These are phyloP conservation scores for Passerculus sandwichensis DNA, from an alignment of 2,797 vertebrate genomes.

Conservation along the genomic window DNA sequence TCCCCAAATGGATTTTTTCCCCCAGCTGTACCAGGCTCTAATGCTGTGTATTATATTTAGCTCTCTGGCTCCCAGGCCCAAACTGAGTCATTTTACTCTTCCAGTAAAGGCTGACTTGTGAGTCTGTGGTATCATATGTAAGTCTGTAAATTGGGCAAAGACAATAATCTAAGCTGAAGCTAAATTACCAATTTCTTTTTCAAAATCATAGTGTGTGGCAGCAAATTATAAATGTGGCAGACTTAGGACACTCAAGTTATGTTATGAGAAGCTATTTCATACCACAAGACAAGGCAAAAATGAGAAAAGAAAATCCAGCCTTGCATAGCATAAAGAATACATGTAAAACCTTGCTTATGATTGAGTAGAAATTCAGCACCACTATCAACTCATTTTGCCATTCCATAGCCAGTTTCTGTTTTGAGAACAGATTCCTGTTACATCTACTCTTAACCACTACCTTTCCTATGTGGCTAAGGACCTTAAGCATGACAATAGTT, in stretches of 20 bases:
- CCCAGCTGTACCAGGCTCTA: not conserved
- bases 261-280: not conserved
- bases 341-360: not conserved
- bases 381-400: not conserved
- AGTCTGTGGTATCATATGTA: not conserved
- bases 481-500: not conserved
- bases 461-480: not conserved
- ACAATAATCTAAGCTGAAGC: not conserved
- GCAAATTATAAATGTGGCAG: not conserved
- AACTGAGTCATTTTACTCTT: constrained; percentile 26
- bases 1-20: not conserved
- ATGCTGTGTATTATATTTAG: constrained; percentile 14
- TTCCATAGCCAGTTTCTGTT: not conserved
- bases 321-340: not conserved
- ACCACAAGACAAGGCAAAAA: not conserved
- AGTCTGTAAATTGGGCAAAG: not conserved
- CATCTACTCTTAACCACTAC: not conserved
- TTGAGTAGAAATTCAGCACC: not conserved
- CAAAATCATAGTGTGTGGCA: not conserved
- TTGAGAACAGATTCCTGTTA: not conserved
- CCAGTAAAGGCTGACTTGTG: not conserved
- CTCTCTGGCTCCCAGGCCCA: not conserved
- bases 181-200: not conserved
- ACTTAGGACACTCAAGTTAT: not conserved
- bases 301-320: not conserved